A percentile compares a stretch with the other conserved stretches of the same genome.
These are phyloP conservation scores for Oreamnos americanus DNA, from an alignment of 2,113 vertebrate species.

Conservation along the genomic window DNA sequence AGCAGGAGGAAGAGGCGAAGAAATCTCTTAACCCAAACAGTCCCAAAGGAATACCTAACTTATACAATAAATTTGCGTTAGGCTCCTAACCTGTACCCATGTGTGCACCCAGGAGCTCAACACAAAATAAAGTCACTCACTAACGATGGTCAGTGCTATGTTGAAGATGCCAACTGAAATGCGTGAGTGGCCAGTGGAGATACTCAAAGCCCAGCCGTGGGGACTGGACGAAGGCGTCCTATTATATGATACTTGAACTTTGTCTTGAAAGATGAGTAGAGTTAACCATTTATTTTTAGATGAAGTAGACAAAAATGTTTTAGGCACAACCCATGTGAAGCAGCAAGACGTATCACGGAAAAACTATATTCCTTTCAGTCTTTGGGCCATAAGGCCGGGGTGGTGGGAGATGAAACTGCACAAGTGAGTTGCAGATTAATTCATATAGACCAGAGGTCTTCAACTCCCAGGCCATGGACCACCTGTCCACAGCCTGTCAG, in stretches of 20 bases:
- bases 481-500: neutral
- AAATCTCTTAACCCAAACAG: neutral
- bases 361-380: neutral
- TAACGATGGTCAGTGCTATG: neutral
- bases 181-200: neutral
- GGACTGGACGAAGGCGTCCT: neutral
- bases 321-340: neutral
- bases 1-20: neutral
- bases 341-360: neutral
- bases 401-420: fast-evolving
- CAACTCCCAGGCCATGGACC: neutral
- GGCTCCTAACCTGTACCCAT: neutral
- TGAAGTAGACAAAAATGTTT: neutral
- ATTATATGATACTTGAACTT: too few relatives aligned
- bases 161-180: neutral
- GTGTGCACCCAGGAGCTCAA: neutral
- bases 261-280: neutral
- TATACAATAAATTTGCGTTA: neutral
- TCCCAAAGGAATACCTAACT: neutral
- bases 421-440: neutral
- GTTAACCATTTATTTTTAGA: neutral
- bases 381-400: neutral
- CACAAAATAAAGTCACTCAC: neutral
- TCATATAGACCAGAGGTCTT: neutral
- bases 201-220: fast-evolving